Evolutionary conservation across 2,113 vertebrate species (phyloP), one percentile per base, ranked within the genome.

Genomic region (Poecile atricapillus): DNA sequence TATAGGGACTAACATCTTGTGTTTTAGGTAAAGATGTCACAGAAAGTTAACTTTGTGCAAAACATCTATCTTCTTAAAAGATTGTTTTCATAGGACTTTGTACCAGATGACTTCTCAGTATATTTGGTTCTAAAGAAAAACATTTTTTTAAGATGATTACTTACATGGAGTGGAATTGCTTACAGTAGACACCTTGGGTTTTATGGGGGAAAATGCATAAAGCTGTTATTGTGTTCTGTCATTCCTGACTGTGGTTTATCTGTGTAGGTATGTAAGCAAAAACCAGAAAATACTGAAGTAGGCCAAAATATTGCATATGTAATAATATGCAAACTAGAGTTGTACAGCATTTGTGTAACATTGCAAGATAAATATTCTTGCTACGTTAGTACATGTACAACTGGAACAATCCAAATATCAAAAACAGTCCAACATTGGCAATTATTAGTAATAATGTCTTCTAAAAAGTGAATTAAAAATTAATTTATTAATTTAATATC

Each of bases 121-220:
- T 49, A 15, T 46, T 78, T 85, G 6, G 7, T 15, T 78, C 13
- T 58, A 43, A 85, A 50, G 25, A 73, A 77, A 79, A 79, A 3
- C 1, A 10, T 5, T 0, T 0, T 19, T n/a, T 79, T 73, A 47
- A 24, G 14, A 5, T 68, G 5, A 37, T 77, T 77, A 30, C 5
- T 49, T 80, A 21, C 6, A 16, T 63, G 11, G 15, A 37, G 5
- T 90, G 22, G 50, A 64, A 63, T 63, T 41, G 10, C 46, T 74
- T 78, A 60, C 10, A 56, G 6, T 64, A 56, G 73, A 47, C 4
- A 28, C 12, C 17, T 41, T 60, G 22, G 15, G 50, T 79, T 65
- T 37, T 56, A 5, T 18, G 2, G 68, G 35, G 23, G 9, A 69
- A 59, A 69, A 78, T n/a, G 1, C 21, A 20, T 47, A 9, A 43